Base-by-base conservation (phyloP, 1,140 invertebrate genomes). In the Megalonaias nervosa region DNA sequence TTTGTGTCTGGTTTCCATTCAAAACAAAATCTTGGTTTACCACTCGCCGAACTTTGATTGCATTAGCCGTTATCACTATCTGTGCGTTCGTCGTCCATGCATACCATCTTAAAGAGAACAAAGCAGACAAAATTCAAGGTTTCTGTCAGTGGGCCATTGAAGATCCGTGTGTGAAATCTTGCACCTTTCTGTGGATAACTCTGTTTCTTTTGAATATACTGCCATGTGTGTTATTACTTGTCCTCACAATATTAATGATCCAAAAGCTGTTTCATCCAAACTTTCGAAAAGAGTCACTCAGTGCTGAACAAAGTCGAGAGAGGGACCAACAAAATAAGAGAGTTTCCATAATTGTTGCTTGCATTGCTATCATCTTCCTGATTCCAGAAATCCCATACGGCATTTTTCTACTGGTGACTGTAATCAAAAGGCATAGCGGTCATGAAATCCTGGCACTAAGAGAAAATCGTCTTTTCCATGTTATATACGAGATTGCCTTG, bases 351-450 rank as follows among this genome's bases (percentile, higher is more conserved):
- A 78, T 74, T 31, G 76, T 78, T 21, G 15, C 69, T 23, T 64
- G 48, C 2, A 67, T 78, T 13, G 65, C 73, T n/a, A 61, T 78
- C 12, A 61, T 78, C 17, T 78, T 78, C 38, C 70, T 78, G 9
- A 73, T 78, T 14, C 76, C 76, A 48, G 76, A 78, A 68, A 56
- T 78, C 31, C 76, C 76, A 11, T 73, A 73, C 19, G 71, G 69
- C 4, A 17, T 74, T 23, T 78, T 73, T 61, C 31, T 73, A 11
- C n/a, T 73, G n/a, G 17, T 66, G 6, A 38, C 65, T 15, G 2
- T 67, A 16, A 16, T 66, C 1, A 26, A 56, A 9, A 68, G 57
- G n/a, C 70, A 73, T 26, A 48, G 56, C 12, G 48, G 17, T n/a
- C 23, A 57, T 15, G 21, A 56, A n/a, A 21, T 60, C 19, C 12